Evolutionary conservation across 2,113 vertebrate species (phyloP).

Genomic region (Petrocephalus zakoni): DNA sequence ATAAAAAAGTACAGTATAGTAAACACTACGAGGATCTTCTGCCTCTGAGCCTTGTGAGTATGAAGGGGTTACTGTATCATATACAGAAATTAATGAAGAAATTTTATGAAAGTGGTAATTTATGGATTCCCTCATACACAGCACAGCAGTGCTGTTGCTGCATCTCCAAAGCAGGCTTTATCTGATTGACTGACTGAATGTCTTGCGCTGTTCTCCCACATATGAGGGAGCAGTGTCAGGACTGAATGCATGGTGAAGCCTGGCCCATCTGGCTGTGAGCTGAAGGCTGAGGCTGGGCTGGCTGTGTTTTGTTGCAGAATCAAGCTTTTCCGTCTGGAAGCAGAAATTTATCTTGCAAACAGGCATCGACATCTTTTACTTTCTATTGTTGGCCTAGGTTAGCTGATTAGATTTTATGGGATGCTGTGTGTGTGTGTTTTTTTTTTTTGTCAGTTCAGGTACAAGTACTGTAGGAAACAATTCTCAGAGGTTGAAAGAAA

Average conservation of each 20-base stretch:
- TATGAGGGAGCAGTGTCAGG: not conserved
- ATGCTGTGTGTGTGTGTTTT: not conserved
- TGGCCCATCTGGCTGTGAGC: not conserved
- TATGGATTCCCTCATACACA: not conserved
- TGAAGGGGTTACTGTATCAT: too few relatives aligned
- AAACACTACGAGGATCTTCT: not conserved
- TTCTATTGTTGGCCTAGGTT: not conserved
- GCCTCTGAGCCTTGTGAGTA: too few relatives aligned
- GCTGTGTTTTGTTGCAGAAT: not conserved
- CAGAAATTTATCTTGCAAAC: not conserved
- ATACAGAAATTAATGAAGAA: not conserved
- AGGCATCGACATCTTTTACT: not conserved
- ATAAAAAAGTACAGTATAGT: not conserved
- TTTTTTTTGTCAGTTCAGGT: not conserved
- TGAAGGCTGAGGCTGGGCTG: not conserved
- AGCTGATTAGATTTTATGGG: not conserved
- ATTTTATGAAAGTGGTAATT: not conserved
- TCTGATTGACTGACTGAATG: not conserved
- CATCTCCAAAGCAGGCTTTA: not conserved
- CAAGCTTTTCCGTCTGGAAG: not conserved
- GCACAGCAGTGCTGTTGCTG: not conserved
- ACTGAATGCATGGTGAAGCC: not conserved
- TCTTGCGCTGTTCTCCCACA: not conserved
- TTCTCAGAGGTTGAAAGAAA: not conserved
- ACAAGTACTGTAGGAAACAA: not conserved